These are phyloP conservation scores for Chrysocyon brachyurus DNA, from an alignment of 2,797 vertebrate species.

Conservation along the genomic window DNA sequence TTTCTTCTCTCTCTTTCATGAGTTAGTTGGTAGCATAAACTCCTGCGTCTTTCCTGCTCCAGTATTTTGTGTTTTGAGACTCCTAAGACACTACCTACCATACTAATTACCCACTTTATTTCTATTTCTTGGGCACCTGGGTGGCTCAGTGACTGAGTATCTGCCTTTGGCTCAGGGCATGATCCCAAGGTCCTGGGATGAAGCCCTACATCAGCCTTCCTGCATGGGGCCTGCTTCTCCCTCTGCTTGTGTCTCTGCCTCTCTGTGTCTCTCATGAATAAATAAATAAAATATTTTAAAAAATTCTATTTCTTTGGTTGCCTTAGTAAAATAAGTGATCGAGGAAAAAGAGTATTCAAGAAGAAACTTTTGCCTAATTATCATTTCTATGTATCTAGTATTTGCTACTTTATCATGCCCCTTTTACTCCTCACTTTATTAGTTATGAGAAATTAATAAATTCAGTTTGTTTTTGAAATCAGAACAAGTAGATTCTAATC, in stretches of 20 bases:
- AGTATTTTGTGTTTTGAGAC: not conserved
- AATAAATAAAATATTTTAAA: too few relatives aligned
- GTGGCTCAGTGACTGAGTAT: too few relatives aligned
- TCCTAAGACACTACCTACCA: not conserved
- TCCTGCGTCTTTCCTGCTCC: not conserved
- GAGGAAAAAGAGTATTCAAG: not conserved
- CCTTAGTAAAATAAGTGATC: not conserved
- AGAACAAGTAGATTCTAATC: constrained; percentile 21
- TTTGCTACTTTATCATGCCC: not conserved
- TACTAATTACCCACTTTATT: not conserved
- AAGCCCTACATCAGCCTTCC: too few relatives aligned
- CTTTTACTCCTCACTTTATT: not conserved
- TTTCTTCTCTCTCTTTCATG: not conserved
- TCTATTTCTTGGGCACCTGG: not conserved
- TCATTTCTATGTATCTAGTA: not conserved
- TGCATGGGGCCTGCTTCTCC: too few relatives aligned
- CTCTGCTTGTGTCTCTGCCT: too few relatives aligned
- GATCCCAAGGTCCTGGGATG: too few relatives aligned
- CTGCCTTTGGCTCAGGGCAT: too few relatives aligned
- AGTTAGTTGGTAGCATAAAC: not conserved
- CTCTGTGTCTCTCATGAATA: too few relatives aligned
- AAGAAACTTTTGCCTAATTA: not conserved
- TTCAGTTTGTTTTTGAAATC: not conserved
- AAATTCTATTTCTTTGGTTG: not conserved
- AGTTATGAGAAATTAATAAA: not conserved